phyloP scores from a whole-genome alignment of 2,888 invertebrate species.

The Strigamia transsilvanica region DNA sequence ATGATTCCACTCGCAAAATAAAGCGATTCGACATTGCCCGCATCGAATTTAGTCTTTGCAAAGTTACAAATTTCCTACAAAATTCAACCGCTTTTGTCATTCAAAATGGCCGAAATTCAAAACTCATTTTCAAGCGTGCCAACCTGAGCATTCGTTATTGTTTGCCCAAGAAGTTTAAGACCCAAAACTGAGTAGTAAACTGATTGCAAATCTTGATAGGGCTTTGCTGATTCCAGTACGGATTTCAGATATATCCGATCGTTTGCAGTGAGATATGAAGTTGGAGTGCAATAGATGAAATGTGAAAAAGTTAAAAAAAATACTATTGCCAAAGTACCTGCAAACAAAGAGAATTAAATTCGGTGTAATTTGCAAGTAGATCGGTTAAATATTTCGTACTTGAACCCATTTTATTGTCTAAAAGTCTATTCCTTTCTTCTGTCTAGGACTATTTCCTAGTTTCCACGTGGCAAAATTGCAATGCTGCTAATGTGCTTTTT shows the following conservation, averaged over 20 bases:
- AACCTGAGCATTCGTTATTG: constrained; percentile 67
- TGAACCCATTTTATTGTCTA: no score
- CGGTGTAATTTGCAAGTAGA: no score
- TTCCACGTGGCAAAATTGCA: no score
- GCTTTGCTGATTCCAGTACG: constrained; percentile 63
- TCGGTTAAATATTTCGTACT: no score
- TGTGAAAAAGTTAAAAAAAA: background rate
- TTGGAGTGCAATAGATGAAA: constrained; percentile 53
- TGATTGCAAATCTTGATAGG: constrained; percentile 64
- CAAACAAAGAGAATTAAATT: no score
- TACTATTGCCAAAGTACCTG: no score
- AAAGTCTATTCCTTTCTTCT: no score
- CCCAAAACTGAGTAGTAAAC: constrained; percentile 80
- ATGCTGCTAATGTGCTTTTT: no score
- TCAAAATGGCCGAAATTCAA: background rate
- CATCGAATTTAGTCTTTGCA: constrained; percentile 61
- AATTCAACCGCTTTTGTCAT: background rate
- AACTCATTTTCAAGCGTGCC: background rate
- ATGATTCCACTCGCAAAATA: constrained; percentile 75
- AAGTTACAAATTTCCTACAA: constrained; percentile 60
- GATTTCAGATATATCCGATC: constrained; percentile 62
- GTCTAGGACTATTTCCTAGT: no score
- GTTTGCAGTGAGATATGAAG: constrained; percentile 63
- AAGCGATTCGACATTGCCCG: constrained; percentile 65
- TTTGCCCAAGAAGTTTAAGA: constrained; percentile 72